Evolutionary conservation across 2,797 vertebrate species (phyloP).

Genomic region (Hirundo rustica): DNA sequence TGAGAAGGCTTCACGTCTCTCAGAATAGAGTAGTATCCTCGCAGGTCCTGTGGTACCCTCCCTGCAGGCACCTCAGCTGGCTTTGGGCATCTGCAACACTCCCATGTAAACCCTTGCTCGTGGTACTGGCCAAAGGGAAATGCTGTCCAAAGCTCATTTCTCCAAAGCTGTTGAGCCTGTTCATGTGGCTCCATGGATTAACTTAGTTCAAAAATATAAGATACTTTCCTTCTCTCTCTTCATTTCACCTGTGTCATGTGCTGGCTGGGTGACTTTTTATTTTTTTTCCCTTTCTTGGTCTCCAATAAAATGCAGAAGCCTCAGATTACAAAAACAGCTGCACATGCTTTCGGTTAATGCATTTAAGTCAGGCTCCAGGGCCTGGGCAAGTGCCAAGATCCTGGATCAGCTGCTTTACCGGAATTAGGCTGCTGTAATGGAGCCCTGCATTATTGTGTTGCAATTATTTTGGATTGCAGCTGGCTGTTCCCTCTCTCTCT

Average conservation of each 20-base stretch:
- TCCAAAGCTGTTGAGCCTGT: neutral
- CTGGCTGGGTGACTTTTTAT: neutral
- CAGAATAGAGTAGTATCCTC: neutral
- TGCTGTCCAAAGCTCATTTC: neutral
- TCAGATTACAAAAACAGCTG: slow-evolving; percentile 53
- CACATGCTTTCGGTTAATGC: neutral
- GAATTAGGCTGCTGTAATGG: slow-evolving; percentile 20
- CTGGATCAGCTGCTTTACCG: slow-evolving; percentile 36
- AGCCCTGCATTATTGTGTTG: slow-evolving; percentile 45
- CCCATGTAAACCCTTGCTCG: neutral
- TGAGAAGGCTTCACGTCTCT: neutral
- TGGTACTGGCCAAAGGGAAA: neutral
- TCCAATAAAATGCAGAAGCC: slow-evolving; percentile 13
- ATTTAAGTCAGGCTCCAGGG: neutral
- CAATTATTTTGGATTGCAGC: slow-evolving; percentile 58
- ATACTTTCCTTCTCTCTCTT: neutral
- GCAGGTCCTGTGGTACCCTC: neutral
- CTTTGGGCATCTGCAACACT: neutral
- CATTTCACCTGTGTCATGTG: neutral
- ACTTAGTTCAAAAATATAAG: neutral
- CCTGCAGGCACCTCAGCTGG: neutral
- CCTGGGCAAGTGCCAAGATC: neutral
- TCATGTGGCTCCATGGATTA: neutral
- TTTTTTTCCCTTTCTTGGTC: neutral
- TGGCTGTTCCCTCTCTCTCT: neutral